Percentiles rank a stretch among this genome's conserved stretches.
Evolutionary conservation across 2,113 vertebrate genomes (phyloP).

Genomic region (Oriolus oriolus): DNA sequence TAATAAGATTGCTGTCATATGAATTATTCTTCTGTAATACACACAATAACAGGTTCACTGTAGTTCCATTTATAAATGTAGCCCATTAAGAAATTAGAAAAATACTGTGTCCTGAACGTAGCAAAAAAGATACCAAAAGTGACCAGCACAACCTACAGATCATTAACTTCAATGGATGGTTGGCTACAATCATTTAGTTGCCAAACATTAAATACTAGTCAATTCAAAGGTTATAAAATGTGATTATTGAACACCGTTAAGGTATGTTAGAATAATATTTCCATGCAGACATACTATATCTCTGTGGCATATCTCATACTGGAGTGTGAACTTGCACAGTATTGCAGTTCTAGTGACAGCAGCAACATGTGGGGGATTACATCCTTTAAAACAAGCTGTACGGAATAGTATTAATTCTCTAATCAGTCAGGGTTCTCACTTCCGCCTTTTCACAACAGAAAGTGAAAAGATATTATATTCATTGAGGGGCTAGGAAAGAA

Average conservation of each 20-base stretch:
- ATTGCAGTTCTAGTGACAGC: neutral
- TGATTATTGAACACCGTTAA: neutral
- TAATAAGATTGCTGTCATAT: neutral
- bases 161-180: neutral
- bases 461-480: neutral
- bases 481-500: neutral
- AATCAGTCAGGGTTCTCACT: neutral
- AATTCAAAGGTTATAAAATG: slow-evolving; percentile 27
- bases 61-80: neutral
- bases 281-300: neutral
- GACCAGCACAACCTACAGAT: neutral
- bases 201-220: neutral
- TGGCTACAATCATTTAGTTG: neutral
- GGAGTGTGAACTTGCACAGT: neutral
- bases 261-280: slow-evolving; percentile 3
- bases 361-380: neutral
- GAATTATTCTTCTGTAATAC: slow-evolving; percentile 2
- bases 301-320: neutral
- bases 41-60: neutral
- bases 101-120: neutral
- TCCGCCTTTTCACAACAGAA: neutral
- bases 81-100: neutral
- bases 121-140: neutral
- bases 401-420: neutral
- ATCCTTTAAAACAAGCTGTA: neutral